phyloP scores from a whole-genome alignment of 2,113 vertebrate genomes.

The Cyprinodon brontotheroides region DNA sequence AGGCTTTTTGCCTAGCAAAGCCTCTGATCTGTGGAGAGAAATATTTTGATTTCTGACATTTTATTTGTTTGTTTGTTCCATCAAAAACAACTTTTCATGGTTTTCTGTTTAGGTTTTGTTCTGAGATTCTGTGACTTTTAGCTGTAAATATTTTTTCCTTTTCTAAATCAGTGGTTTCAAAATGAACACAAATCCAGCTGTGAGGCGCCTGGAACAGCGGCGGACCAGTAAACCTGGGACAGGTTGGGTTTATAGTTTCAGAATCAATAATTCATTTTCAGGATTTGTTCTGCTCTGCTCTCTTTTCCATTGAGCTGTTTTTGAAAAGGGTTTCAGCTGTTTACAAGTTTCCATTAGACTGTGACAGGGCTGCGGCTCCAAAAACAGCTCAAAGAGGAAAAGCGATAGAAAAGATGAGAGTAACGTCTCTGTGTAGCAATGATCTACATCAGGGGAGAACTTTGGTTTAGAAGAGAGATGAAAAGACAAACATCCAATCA shows the following conservation, averaged over 20 bases:
- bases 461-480: too few species aligned
- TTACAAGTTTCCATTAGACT: neutral
- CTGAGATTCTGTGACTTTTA: neutral
- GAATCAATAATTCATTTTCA: slow-evolving; percentile 50
- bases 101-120: neutral
- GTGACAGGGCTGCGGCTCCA: neutral
- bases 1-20: too few species aligned
- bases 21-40: too few species aligned
- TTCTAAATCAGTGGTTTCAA: neutral
- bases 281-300: slow-evolving; percentile 33
- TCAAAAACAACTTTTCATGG: too few species aligned
- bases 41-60: too few species aligned
- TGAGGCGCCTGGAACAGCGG: neutral
- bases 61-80: too few species aligned
- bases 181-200: neutral
- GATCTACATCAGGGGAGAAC: too few species aligned
- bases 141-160: neutral
- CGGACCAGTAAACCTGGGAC: slow-evolving; percentile 13
- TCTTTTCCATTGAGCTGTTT: neutral
- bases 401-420: neutral
- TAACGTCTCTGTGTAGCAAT: neutral
- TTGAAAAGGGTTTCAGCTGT: neutral
- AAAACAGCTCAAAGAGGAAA: neutral
- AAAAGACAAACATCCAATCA: too few species aligned
- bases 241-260: neutral